phyloP scores from a whole-genome alignment of 2,113 vertebrate genomes.

The Hiodon alosoides region DNA sequence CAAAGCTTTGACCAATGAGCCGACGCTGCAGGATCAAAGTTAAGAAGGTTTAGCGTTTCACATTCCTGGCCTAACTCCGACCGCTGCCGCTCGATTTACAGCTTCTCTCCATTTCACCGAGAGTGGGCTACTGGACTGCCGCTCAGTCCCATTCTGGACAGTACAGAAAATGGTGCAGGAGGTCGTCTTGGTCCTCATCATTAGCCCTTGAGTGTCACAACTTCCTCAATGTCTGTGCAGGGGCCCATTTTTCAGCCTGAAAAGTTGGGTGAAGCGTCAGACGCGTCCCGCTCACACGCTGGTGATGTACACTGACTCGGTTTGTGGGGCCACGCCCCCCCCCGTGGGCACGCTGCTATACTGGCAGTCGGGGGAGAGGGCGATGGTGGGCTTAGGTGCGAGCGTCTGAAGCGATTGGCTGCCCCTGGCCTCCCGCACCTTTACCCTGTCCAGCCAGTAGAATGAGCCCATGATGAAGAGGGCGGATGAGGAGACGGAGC shows the following conservation, averaged over 20 bases:
- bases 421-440: conserved; percentile 39
- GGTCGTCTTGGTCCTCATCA: too few relatives aligned
- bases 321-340: conserved; percentile 31
- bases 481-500: conserved; percentile 70
- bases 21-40: too few relatives aligned
- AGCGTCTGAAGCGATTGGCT: neutral
- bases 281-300: conserved; percentile 52
- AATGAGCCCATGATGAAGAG: conserved; percentile 77
- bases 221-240: neutral
- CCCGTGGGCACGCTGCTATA: conserved; percentile 47
- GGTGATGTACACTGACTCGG: conserved; percentile 39
- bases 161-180: too few relatives aligned
- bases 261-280: neutral
- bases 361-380: conserved; percentile 32
- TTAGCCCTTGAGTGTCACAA: neutral
- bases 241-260: neutral
- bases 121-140: too few relatives aligned
- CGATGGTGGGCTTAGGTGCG: neutral
- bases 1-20: too few relatives aligned
- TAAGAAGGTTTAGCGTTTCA: too few relatives aligned
- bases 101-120: too few relatives aligned
- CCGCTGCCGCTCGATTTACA: too few relatives aligned
- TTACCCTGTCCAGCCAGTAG: conserved; percentile 51
- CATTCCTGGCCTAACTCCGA: too few relatives aligned
- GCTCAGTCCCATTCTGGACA: too few relatives aligned